A percentile compares a stretch with the other conserved stretches of the same genome.
Conservation (phyloP, 2,888 invertebrate species). For the Cantharis rustica region DNA sequence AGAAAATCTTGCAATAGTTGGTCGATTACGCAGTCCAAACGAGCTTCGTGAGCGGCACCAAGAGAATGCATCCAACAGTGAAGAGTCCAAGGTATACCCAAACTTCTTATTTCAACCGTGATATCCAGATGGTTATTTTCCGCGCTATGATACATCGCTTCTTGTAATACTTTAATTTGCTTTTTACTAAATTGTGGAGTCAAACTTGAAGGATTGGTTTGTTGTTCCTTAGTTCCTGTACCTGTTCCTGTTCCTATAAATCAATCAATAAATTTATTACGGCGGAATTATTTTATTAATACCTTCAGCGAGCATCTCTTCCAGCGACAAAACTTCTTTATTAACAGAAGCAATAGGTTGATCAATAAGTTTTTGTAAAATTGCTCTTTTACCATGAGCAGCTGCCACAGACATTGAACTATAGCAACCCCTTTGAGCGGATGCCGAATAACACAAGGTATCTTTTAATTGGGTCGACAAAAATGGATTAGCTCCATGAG, state of each 20-base stretch:
- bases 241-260: constrained; percentile 26
- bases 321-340: constrained; percentile 79
- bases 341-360: constrained; percentile 70
- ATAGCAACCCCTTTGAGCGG: constrained; percentile 85
- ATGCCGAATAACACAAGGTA: constrained; percentile 82
- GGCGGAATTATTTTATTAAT: constrained; percentile 41
- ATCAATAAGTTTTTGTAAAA: constrained; percentile 77
- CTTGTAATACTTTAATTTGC: constrained; percentile 84
- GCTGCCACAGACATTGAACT: constrained; percentile 90
- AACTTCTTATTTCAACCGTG: constrained; percentile 82
- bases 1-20: constrained; percentile 87
- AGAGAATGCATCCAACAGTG: constrained; percentile 93
- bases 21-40: constrained; percentile 83
- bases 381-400: constrained; percentile 81
- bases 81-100: constrained; percentile 89
- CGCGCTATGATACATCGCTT: constrained; percentile 93
- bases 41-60: constrained; percentile 83
- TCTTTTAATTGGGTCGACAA: constrained; percentile 83
- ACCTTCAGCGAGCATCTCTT: constrained; percentile 90
- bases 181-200: constrained; percentile 72
- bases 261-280: not conserved
- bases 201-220: constrained; percentile 44
- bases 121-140: constrained; percentile 91
- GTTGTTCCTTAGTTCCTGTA: constrained; percentile 39
- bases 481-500: constrained; percentile 88